A percentile compares a stretch with the other conserved stretches of the same genome.
phyloP scores from a whole-genome alignment of 2,797 vertebrate species.

The Melanotaenia maccullochi region DNA sequence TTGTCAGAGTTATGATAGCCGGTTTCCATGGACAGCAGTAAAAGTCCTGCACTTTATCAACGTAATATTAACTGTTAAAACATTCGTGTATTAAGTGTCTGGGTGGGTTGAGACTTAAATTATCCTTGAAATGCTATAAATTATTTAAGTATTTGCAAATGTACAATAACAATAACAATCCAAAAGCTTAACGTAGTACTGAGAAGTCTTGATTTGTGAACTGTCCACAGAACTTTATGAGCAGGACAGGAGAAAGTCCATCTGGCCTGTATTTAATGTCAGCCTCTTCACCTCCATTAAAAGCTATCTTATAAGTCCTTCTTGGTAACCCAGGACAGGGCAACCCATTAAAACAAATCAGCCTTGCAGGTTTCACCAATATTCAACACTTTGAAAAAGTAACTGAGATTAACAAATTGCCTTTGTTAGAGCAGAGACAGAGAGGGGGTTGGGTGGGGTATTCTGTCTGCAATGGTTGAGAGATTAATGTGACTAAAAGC shows the following conservation, averaged over 20 bases:
- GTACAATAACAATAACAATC: constrained; percentile 86
- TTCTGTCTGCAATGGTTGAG: constrained; percentile 60
- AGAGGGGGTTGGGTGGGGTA: too few relatives aligned
- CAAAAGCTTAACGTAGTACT: constrained; percentile 81
- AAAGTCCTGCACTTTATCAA: constrained; percentile 71
- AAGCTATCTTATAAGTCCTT: constrained; percentile 76
- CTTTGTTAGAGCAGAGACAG: constrained; percentile 45
- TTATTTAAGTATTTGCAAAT: constrained; percentile 83
- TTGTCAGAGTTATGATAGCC: constrained; percentile 57
- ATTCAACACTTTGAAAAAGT: constrained; percentile 79
- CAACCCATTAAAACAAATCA: constrained; percentile 74
- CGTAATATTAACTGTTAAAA: constrained; percentile 75
- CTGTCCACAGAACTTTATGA: constrained; percentile 83
- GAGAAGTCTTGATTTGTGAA: constrained; percentile 85
- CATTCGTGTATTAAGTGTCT: constrained; percentile 68
- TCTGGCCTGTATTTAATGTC: constrained; percentile 84
- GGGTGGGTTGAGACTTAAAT: constrained; percentile 73
- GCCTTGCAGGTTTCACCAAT: constrained; percentile 66
- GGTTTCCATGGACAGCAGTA: constrained; percentile 72
- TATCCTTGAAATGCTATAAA: constrained; percentile 77
- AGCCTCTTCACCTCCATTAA: constrained; percentile 76
- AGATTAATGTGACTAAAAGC: constrained; percentile 73
- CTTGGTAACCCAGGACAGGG: constrained; percentile 73
- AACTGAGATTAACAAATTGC: constrained; percentile 79
- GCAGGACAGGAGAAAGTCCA: constrained; percentile 83